These are phyloP conservation scores for Echeneis naucrates DNA, from an alignment of 2,797 vertebrate species.

Conservation along the genomic window DNA sequence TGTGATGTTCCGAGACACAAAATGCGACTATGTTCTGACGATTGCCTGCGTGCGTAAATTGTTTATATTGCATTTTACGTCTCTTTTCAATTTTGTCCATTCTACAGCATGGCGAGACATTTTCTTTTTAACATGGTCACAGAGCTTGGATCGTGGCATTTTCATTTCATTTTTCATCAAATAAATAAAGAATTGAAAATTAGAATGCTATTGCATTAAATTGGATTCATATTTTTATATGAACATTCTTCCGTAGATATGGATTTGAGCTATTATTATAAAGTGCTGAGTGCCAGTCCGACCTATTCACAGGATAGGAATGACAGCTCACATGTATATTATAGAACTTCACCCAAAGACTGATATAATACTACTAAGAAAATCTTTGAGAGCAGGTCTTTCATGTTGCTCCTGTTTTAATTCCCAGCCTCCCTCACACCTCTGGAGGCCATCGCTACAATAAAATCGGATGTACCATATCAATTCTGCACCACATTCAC, in stretches of 20 bases:
- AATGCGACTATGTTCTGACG: background rate
- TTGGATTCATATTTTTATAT: background rate
- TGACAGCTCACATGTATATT: background rate
- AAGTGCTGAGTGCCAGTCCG: conserved; percentile 15
- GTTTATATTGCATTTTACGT: no score
- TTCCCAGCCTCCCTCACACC: background rate
- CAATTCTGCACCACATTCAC: background rate
- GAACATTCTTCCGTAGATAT: background rate
- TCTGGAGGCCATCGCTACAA: conserved; percentile 20
- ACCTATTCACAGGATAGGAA: background rate
- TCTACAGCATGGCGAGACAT: no score
- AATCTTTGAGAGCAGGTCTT: no score
- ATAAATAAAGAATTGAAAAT: no score
- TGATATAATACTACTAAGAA: background rate
- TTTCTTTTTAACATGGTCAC: no score
- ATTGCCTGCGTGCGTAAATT: no score
- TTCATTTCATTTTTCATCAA: no score
- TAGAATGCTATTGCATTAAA: no score
- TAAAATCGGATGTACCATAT: conserved; percentile 21
- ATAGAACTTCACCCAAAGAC: background rate
- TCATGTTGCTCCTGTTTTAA: conserved; percentile 9
- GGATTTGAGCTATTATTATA: conserved; percentile 36
- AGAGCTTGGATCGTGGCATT: no score
- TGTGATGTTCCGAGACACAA: conserved; percentile 6
- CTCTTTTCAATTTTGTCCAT: no score